These are phyloP conservation scores for Hybognathus amarus DNA, from an alignment of 2,797 vertebrate species.

Conservation along the genomic window DNA sequence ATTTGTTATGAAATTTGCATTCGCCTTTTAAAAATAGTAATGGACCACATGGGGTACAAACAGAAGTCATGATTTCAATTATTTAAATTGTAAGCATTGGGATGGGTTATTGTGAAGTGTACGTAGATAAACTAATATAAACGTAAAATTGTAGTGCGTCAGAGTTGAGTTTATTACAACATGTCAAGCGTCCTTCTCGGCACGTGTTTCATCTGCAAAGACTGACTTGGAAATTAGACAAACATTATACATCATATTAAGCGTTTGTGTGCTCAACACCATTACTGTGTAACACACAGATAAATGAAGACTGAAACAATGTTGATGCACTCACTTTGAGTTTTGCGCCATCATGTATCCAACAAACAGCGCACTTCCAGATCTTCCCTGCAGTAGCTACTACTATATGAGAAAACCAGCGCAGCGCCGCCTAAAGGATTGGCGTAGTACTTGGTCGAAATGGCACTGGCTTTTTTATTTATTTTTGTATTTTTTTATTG, in stretches of 20 bases:
- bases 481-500: no score
- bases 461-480: no score
- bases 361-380: not conserved
- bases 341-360: slow-evolving; percentile 64
- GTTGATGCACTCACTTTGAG: slow-evolving; percentile 56
- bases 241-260: not conserved
- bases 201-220: not conserved
- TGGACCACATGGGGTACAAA: not conserved
- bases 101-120: not conserved
- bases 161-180: not conserved
- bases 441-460: not conserved
- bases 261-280: not conserved
- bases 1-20: no score
- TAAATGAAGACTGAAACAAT: not conserved
- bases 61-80: not conserved
- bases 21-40: not conserved
- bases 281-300: not conserved
- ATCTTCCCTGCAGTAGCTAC: no score
- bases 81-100: not conserved
- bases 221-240: not conserved
- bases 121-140: not conserved
- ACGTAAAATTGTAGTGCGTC: not conserved
- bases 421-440: slow-evolving; percentile 10
- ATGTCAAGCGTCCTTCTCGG: not conserved
- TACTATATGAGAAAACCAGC: not conserved